Percentiles rank a stretch among this genome's conserved stretches.
phyloP scores from a whole-genome alignment of 2,888 invertebrate species.

The Dastarcus helophoroides region DNA sequence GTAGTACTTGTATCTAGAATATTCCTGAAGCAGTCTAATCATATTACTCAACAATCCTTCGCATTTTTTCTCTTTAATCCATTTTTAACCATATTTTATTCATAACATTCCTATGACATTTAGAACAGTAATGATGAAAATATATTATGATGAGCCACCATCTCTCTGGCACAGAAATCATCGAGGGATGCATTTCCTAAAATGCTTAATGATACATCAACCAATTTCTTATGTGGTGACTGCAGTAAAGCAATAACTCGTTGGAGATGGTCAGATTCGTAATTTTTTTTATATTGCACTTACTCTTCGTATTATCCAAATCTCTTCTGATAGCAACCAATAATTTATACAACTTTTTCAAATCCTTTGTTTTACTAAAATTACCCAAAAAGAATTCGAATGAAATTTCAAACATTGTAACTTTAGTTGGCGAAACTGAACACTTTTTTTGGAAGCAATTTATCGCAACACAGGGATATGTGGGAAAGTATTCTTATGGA shows the following conservation, averaged over 20 bases:
- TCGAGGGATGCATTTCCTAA: slow-evolving; percentile 72
- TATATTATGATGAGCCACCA: slow-evolving; percentile 47
- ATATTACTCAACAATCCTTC: slow-evolving; percentile 28
- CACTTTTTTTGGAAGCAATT: too few relatives aligned
- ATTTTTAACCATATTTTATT: slow-evolving; percentile 28
- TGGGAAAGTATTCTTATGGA: slow-evolving; percentile 26
- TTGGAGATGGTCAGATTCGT: slow-evolving; percentile 32
- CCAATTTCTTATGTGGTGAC: slow-evolving; percentile 54
- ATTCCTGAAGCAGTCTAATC: slow-evolving; percentile 27
- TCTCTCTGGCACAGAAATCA: slow-evolving; percentile 49
- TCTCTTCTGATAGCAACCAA: slow-evolving; percentile 28
- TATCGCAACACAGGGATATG: slow-evolving; percentile 45
- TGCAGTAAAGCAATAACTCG: slow-evolving; percentile 49
- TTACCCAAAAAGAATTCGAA: too few relatives aligned
- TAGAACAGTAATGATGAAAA: slow-evolving; percentile 40
- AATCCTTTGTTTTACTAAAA: too few relatives aligned
- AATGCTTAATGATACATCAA: slow-evolving; percentile 66
- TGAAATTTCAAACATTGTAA: too few relatives aligned
- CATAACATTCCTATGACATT: slow-evolving; percentile 27
- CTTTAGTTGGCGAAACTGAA: too few relatives aligned
- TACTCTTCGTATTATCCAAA: slow-evolving; percentile 27
- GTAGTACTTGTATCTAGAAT: slow-evolving; percentile 26
- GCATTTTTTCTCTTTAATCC: slow-evolving; percentile 24
- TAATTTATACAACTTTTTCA: slow-evolving; percentile 24
- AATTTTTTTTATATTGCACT: slow-evolving; percentile 24